Base-by-base conservation (phyloP, 2,888 invertebrate species). In the Liposcelis brunnea region DNA sequence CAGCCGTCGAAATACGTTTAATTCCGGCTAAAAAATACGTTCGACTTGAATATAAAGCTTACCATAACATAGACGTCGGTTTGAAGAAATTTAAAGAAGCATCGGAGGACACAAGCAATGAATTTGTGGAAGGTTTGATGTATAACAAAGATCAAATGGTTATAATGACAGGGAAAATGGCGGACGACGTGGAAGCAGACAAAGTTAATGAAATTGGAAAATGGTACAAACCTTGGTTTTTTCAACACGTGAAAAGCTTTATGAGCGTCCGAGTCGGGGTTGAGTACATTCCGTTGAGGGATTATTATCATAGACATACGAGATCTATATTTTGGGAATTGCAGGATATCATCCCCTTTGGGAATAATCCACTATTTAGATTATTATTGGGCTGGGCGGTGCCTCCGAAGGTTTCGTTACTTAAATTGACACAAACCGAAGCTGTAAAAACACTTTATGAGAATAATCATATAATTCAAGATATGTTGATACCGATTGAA, bases 161-260 rank as follows among this genome's bases (percentile, higher is more conserved):
- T 1, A 60, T 87, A 31, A 86, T 86, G 84, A 72, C 72, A 0
- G 85, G 78, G 12, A 71, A 72, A 50, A 75, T 80, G 72, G 74
- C 71, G 2, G 72, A 78, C 49, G 61, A 70, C 42, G 61, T 69
- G 2, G 74, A 74, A 35, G 65, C 69, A 53, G 72, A 71, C 40
- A 71, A 72, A 67, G 78, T 79, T 2, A 86, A 87, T 56, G 60
- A 66, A 0, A 80, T 86, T 50, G 82, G 84, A 1, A 65, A 66
- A 46, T 86, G 80, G 78, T 74, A 80, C 59, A 78, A 84, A 51
- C 80, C 83, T 6, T 86, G 86, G 85, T 87, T 86, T 65, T 86
- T 77, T 66, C 75, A 71, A 48, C 82, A 86, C 60, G 85, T 82
- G 1, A 68, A 75, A 55, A 62, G 59, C 1, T 71, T 71, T 53